Percentiles rank a stretch among this genome's conserved stretches.
These are phyloP conservation scores for Drosophila affinis DNA, from an alignment of 2,888 invertebrate species.

Conservation along the genomic window DNA sequence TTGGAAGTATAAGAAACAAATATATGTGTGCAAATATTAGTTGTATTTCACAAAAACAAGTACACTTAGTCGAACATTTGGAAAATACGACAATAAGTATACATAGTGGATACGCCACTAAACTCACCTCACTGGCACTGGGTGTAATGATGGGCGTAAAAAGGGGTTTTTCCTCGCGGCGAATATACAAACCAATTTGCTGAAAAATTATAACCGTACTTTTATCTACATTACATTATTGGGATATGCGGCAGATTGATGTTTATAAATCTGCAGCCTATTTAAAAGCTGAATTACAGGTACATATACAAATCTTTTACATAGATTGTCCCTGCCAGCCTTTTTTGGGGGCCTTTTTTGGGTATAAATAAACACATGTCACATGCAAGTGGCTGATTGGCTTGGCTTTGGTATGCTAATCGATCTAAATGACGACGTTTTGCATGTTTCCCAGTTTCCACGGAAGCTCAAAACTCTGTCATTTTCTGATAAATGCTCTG, in stretches of 20 bases:
- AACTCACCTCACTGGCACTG: slow-evolving; percentile 78
- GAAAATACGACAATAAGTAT: background rate
- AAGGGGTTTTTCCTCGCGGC: slow-evolving; percentile 79
- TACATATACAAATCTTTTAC: background rate
- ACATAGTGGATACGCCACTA: background rate
- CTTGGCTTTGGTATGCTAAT: slow-evolving; percentile 76
- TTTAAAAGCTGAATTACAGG: slow-evolving; percentile 2
- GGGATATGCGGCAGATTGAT: slow-evolving; percentile 9
- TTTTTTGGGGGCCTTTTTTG: slow-evolving; percentile 39
- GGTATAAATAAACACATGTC: slow-evolving; percentile 75
- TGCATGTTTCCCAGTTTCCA: slow-evolving; percentile 78
- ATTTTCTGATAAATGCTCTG: slow-evolving; percentile 26
- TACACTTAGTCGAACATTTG: slow-evolving; percentile 27
- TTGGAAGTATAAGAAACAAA: slow-evolving; percentile 76
- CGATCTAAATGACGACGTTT: slow-evolving; percentile 72
- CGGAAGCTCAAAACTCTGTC: slow-evolving; percentile 51
- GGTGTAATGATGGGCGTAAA: slow-evolving; percentile 75
- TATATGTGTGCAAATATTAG: slow-evolving; percentile 75
- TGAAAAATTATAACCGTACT: slow-evolving; percentile 45
- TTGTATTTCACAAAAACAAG: slow-evolving; percentile 66
- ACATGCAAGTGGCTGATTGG: slow-evolving; percentile 65
- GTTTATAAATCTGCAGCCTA: slow-evolving; percentile 7
- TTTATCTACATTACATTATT: background rate
- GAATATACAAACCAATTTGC: slow-evolving; percentile 81
- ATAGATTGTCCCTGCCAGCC: slow-evolving; percentile 18